These are phyloP conservation scores for Litoditis marina DNA, from an alignment of 2,888 invertebrate species.

Conservation along the genomic window DNA sequence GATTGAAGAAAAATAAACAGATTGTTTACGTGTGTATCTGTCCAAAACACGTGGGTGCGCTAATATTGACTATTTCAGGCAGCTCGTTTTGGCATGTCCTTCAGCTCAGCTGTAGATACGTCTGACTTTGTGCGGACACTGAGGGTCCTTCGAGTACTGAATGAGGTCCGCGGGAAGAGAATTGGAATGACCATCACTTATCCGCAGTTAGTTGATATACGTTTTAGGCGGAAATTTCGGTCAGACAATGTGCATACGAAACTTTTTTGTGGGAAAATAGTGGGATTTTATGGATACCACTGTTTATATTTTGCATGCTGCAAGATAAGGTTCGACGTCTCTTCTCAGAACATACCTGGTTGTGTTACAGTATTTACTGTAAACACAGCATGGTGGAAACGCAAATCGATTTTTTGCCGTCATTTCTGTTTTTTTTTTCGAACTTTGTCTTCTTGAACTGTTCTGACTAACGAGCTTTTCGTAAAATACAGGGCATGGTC, in stretches of 20 bases:
- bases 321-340: neutral
- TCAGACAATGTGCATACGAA: too few relatives aligned
- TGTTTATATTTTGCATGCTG: too few relatives aligned
- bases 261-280: neutral
- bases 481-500: too few relatives aligned
- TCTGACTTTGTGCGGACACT: slow-evolving; percentile 30
- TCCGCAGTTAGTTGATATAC: slow-evolving; percentile 31
- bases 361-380: neutral
- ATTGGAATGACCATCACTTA: slow-evolving; percentile 40
- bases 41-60: too few relatives aligned
- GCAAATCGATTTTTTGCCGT: too few relatives aligned
- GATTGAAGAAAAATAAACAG: too few relatives aligned
- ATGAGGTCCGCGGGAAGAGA: slow-evolving; percentile 28
- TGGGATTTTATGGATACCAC: neutral
- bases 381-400: too few relatives aligned
- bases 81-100: slow-evolving; percentile 44
- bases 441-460: too few relatives aligned
- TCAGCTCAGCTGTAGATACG: slow-evolving; percentile 29
- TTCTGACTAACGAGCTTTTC: too few relatives aligned
- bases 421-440: neutral
- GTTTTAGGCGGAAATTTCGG: too few relatives aligned
- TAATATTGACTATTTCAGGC: slow-evolving; percentile 26
- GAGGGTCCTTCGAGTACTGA: slow-evolving; percentile 35
- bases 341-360: too few relatives aligned
- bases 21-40: too few relatives aligned